Percentiles rank a stretch among this genome's conserved stretches.
Evolutionary conservation across 2,113 vertebrate species (phyloP).

Genomic region (Sceloporus undulatus): DNA sequence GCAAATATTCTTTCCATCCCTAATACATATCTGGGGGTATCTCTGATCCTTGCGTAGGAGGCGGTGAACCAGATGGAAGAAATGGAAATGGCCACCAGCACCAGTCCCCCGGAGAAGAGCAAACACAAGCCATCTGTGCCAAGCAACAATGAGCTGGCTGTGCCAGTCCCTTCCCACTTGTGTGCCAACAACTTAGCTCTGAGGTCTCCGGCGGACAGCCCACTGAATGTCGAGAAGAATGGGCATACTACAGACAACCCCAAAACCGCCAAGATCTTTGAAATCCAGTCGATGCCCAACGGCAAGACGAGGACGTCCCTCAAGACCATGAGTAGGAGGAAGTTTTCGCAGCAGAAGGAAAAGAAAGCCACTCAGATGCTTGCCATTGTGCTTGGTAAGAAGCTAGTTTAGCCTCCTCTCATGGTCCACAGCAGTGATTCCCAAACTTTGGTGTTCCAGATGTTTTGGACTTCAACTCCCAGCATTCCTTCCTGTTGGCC

Average conservation of each 20-base stretch:
- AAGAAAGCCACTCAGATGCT: slow-evolving; percentile 99
- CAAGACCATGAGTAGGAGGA: slow-evolving; percentile 92
- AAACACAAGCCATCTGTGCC: slow-evolving; percentile 81
- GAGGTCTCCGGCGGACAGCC: slow-evolving; percentile 80
- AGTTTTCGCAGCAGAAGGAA: slow-evolving; percentile 98
- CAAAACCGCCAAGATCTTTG: slow-evolving; percentile 86
- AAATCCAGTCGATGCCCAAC: slow-evolving; percentile 93
- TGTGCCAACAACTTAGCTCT: slow-evolving; percentile 80
- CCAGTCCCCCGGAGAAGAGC: slow-evolving; percentile 87
- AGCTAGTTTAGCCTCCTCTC: accelerated
- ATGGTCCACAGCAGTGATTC: no score
- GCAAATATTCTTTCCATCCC: no score
- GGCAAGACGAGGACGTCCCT: slow-evolving; percentile 93
- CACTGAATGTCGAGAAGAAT: slow-evolving; percentile 86
- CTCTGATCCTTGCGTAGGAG: slow-evolving; percentile 87
- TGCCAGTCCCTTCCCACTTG: slow-evolving; percentile 80
- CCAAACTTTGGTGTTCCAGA: no score
- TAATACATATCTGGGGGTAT: neutral
- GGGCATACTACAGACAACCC: slow-evolving; percentile 85
- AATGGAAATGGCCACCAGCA: slow-evolving; percentile 89
- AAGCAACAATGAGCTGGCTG: slow-evolving; percentile 82
- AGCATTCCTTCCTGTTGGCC: no score
- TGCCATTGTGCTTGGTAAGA: slow-evolving; percentile 96
- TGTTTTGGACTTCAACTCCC: no score
- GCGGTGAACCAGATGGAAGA: slow-evolving; percentile 86